Evolutionary conservation across 2,888 invertebrate genomes (phyloP).

Genomic region (Capitulum mitella): DNA sequence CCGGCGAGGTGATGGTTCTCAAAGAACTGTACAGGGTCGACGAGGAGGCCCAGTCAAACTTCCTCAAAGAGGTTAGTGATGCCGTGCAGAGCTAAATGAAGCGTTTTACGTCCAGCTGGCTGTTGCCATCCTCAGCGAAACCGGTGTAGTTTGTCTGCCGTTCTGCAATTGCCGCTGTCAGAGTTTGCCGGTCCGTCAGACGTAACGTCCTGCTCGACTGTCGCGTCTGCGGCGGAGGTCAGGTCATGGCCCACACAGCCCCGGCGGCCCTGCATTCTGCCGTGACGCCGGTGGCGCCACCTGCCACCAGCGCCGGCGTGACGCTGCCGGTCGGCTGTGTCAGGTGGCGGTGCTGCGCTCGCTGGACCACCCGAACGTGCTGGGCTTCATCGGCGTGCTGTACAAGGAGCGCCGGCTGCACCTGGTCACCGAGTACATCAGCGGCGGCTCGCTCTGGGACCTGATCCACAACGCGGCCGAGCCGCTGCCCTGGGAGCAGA

Average conservation of each 20-base stretch:
- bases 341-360: constrained; percentile 85
- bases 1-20: constrained; percentile 89
- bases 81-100: too few species aligned
- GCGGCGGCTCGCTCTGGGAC: constrained; percentile 81
- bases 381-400: constrained; percentile 84
- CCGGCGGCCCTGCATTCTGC: too few species aligned
- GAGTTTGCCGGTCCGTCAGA: too few species aligned
- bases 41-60: constrained; percentile 88
- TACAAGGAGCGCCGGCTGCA: constrained; percentile 87
- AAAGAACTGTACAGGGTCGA: constrained; percentile 89
- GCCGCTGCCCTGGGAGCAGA: constrained; percentile 66
- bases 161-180: too few species aligned
- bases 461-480: constrained; percentile 64
- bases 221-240: too few species aligned
- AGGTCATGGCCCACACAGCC: too few species aligned
- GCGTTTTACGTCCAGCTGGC: too few species aligned
- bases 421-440: constrained; percentile 85
- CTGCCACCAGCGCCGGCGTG: neutral
- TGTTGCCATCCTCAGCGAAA: too few species aligned
- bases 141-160: too few species aligned
- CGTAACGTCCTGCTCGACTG: too few species aligned
- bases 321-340: constrained; percentile 32
- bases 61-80: constrained; percentile 72
- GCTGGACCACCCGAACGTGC: constrained; percentile 78
- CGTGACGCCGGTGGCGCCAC: neutral